Percentiles rank a stretch among this genome's conserved stretches.
phyloP scores from a whole-genome alignment of 2,888 invertebrate genomes.

The Thereva nobilitata region DNA sequence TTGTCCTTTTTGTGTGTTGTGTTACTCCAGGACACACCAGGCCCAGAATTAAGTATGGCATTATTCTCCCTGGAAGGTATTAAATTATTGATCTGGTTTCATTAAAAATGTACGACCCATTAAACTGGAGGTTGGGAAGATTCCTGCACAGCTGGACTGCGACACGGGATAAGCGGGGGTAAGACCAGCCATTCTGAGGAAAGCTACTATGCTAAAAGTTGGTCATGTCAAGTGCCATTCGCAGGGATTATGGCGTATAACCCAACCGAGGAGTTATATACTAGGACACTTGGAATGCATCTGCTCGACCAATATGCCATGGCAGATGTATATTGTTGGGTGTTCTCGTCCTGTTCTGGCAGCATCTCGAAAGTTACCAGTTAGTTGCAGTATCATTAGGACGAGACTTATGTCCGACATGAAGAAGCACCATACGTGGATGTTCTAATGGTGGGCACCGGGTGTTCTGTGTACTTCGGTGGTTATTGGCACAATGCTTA shows the following conservation, averaged over 20 bases:
- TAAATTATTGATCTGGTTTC: constrained; percentile 28
- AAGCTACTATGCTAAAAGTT: constrained; percentile 21
- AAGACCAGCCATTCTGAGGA: neutral
- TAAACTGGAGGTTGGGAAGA: constrained; percentile 19
- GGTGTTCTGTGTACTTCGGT: no score
- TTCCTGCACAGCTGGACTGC: constrained; percentile 1
- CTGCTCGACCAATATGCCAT: no score
- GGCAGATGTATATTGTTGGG: no score
- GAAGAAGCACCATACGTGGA: no score
- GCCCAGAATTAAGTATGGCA: constrained; percentile 18
- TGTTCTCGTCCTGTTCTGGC: no score
- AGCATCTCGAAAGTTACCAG: no score
- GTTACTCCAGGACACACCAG: neutral
- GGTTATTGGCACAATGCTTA: no score
- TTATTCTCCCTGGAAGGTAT: constrained; percentile 3
- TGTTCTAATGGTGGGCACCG: no score
- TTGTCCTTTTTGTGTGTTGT: no score
- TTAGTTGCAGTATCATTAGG: no score
- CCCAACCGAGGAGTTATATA: constrained; percentile 10
- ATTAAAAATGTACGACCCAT: constrained; percentile 33
- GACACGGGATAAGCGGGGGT: no score
- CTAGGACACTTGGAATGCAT: constrained; percentile 1
- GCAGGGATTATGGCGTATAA: constrained; percentile 22
- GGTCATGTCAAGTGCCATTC: constrained; percentile 35
- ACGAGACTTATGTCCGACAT: no score